phyloP scores from a whole-genome alignment of 2,888 invertebrate genomes.

The Eupeodes luniger region DNA sequence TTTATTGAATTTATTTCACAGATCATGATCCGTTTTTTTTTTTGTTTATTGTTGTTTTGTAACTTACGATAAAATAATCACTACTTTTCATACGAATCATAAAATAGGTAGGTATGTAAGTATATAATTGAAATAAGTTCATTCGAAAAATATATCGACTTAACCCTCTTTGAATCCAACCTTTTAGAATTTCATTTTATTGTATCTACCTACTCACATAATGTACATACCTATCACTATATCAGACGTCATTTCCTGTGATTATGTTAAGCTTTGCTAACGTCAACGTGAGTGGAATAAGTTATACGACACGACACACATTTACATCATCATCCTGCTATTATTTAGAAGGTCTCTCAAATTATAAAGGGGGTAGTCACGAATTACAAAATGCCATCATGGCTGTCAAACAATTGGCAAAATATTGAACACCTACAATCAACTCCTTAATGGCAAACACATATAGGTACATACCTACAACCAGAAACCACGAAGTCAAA shows the following conservation, averaged over 20 bases:
- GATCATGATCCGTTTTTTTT: slow-evolving; percentile 41
- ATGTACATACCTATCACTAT: neutral
- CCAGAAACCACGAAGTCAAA: too few relatives aligned
- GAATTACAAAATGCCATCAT: too few relatives aligned
- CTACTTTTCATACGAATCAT: neutral
- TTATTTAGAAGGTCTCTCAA: too few relatives aligned
- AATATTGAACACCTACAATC: too few relatives aligned
- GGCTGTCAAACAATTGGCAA: too few relatives aligned
- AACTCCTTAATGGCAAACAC: too few relatives aligned
- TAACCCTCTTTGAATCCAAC: neutral
- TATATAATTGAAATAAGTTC: neutral
- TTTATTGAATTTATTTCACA: slow-evolving; percentile 39
- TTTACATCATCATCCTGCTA: too few relatives aligned
- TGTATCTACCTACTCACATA: neutral
- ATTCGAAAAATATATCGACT: neutral
- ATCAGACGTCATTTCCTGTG: slow-evolving; percentile 17
- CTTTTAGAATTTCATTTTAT: neutral
- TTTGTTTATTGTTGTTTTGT: neutral
- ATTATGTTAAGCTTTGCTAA: neutral
- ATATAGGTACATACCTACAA: too few relatives aligned
- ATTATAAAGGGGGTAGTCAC: too few relatives aligned
- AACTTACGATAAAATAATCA: slow-evolving; percentile 9
- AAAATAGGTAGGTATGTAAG: neutral
- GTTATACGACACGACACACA: too few relatives aligned
- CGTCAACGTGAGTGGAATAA: too few relatives aligned